Evolutionary conservation across 2,113 vertebrate species (phyloP).

Genomic region (Athene noctua): DNA sequence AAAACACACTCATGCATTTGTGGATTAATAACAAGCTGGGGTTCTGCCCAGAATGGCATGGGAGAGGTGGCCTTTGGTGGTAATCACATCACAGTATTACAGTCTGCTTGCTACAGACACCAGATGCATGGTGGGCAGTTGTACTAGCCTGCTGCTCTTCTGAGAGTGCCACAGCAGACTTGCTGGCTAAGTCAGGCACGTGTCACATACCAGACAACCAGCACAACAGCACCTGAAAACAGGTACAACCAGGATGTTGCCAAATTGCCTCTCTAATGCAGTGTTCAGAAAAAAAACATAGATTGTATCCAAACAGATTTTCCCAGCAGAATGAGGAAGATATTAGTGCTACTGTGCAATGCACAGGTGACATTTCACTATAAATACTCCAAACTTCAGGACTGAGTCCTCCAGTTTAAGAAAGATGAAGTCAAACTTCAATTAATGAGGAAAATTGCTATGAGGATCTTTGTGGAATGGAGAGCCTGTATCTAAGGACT

Average conservation of each 20-base stretch:
- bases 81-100: background rate
- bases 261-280: background rate
- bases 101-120: background rate
- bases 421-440: background rate
- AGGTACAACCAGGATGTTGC: background rate
- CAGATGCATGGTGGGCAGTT: background rate
- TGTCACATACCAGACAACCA: background rate
- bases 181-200: accelerated
- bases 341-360: background rate
- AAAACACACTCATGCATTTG: background rate
- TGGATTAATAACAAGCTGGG: background rate
- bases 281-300: background rate
- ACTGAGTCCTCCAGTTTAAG: background rate
- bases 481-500: background rate
- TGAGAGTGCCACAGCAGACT: background rate
- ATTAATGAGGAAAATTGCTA: background rate
- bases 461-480: background rate
- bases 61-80: background rate
- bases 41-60: accelerated
- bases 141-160: background rate
- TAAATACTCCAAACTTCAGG: background rate
- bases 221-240: background rate
- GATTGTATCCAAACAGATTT: background rate
- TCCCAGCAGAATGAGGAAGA: background rate
- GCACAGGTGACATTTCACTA: background rate